Evolutionary conservation across 2,888 invertebrate species (phyloP).

Genomic region (Teleiodes luculella): DNA sequence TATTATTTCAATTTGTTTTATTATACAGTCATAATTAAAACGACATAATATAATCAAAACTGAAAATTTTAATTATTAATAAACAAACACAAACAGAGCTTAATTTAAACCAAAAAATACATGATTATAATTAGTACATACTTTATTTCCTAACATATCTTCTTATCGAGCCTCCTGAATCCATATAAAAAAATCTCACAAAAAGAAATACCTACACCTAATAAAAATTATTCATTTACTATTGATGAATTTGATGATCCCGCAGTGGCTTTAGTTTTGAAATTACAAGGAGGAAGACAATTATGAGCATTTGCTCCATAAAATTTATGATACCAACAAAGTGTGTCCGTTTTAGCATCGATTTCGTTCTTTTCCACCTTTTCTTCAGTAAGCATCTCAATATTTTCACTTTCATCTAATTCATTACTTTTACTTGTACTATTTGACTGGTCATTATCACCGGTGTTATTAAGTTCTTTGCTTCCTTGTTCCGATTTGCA

Average conservation of each 20-base stretch:
- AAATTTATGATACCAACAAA: conserved; percentile 8
- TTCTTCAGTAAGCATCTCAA: background rate
- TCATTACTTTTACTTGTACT: background rate
- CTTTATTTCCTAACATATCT: too few species aligned
- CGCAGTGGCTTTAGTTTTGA: too few species aligned
- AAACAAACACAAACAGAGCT: too few species aligned
- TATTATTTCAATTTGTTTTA: conserved; percentile 28
- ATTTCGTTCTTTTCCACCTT: background rate
- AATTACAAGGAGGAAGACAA: conserved; percentile 4
- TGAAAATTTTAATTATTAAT: too few species aligned
- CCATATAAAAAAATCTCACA: too few species aligned
- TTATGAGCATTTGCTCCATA: conserved; percentile 2
- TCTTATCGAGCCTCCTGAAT: too few species aligned
- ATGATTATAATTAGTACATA: too few species aligned
- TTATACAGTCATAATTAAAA: background rate
- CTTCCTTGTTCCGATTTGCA: background rate
- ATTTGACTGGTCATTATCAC: background rate
- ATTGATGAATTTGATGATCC: too few species aligned
- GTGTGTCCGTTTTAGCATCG: background rate
- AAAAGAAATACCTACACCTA: too few species aligned
- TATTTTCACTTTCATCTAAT: background rate
- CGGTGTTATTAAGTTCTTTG: background rate
- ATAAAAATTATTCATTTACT: too few species aligned
- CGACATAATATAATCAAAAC: background rate
- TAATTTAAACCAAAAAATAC: too few species aligned